These are phyloP conservation scores for Dermatophagoides farinae DNA, from an alignment of 1,140 invertebrate genomes.

Conservation along the genomic window DNA sequence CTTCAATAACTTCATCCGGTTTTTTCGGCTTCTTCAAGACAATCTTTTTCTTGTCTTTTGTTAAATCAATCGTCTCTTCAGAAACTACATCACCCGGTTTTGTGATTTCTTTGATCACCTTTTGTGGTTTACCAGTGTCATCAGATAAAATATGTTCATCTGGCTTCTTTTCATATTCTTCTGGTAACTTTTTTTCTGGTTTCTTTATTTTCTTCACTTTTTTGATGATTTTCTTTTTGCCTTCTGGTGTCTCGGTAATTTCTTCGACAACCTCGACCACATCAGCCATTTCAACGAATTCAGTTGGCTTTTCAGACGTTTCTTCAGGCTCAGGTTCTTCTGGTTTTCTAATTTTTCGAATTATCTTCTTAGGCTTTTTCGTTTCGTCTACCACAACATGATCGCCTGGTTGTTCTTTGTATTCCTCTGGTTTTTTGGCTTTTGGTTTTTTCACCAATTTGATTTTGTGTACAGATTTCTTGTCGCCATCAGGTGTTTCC, in stretches of 20 bases:
- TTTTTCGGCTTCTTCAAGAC: constrained; percentile 16
- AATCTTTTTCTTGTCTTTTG: too few species aligned
- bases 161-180: constrained; percentile 24
- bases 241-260: too few species aligned
- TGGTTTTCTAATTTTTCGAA: too few species aligned
- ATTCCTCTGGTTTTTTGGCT: too few species aligned
- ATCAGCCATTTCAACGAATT: constrained; percentile 16
- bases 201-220: neutral
- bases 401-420: too few species aligned
- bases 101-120: neutral
- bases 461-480: too few species aligned
- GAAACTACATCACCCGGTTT: neutral
- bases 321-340: neutral
- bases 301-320: neutral
- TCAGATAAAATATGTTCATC: neutral
- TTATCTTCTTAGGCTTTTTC: too few species aligned
- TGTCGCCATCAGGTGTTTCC: neutral
- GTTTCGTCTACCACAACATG: too few species aligned
- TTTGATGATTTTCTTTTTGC: neutral
- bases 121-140: too few species aligned
- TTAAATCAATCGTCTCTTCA: neutral
- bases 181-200: constrained; percentile 19
- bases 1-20: constrained; percentile 22
- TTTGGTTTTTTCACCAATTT: too few species aligned
- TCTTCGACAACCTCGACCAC: too few species aligned